Evolutionary conservation across 2,888 invertebrate species (phyloP).

Genomic region (Lasioglossum marginatum): DNA sequence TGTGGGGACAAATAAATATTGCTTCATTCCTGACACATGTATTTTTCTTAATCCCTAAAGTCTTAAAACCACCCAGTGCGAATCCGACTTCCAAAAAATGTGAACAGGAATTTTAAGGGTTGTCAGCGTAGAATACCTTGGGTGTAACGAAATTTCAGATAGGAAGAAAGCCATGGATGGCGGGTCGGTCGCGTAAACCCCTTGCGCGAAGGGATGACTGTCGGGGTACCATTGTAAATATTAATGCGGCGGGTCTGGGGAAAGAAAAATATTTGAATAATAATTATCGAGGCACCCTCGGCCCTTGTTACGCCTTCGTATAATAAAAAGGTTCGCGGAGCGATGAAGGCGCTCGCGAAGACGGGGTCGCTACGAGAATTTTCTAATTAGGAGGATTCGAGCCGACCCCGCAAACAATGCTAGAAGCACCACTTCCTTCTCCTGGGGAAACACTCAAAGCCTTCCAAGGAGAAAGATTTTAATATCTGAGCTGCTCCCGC

Average conservation of each 20-base stretch:
- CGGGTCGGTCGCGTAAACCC: slow-evolving; percentile 31
- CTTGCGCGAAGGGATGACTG: slow-evolving; percentile 61
- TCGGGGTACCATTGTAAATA: slow-evolving; percentile 77
- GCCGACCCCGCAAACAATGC: slow-evolving; percentile 75
- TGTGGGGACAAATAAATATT: no score
- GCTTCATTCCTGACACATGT: no score
- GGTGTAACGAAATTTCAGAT: not conserved
- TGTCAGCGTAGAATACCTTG: not conserved
- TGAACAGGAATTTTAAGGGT: not conserved
- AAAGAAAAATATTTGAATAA: slow-evolving; percentile 83
- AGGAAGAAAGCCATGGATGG: slow-evolving; percentile 15
- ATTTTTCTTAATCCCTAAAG: no score
- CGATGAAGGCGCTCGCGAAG: slow-evolving; percentile 63
- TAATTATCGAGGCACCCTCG: slow-evolving; percentile 75
- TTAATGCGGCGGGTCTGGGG: slow-evolving; percentile 76
- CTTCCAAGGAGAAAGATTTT: slow-evolving; percentile 65
- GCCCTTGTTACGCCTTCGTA: slow-evolving; percentile 67
- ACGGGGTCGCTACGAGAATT: slow-evolving; percentile 77
- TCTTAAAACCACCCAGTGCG: no score
- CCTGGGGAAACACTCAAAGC: slow-evolving; percentile 63
- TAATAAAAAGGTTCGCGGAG: slow-evolving; percentile 67
- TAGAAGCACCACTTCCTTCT: slow-evolving; percentile 69
- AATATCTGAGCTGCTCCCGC: slow-evolving; percentile 64
- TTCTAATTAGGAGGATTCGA: slow-evolving; percentile 82
- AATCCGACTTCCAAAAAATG: no score